Percentiles rank a stretch among this genome's conserved stretches.
These are phyloP conservation scores for Ploceus nigricollis DNA, from an alignment of 2,113 vertebrate species.

Conservation along the genomic window DNA sequence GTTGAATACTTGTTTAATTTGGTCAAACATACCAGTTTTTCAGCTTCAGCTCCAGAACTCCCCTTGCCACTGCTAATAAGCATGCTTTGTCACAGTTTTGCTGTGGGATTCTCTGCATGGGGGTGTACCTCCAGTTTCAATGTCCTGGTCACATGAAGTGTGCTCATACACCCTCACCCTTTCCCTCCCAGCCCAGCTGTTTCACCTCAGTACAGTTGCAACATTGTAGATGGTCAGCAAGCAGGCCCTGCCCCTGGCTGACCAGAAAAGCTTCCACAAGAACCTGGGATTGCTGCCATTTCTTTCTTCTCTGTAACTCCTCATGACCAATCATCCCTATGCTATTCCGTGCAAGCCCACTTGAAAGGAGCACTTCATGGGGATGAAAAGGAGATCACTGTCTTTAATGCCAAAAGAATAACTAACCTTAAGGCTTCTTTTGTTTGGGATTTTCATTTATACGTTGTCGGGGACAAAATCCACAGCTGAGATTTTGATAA, in stretches of 20 bases:
- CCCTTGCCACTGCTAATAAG: neutral
- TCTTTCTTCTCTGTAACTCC: neutral
- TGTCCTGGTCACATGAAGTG: neutral
- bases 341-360: neutral
- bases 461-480: neutral
- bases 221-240: neutral
- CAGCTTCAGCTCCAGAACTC: neutral
- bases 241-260: neutral
- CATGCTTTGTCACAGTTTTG: neutral
- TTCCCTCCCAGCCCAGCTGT: neutral
- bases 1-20: neutral
- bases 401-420: neutral
- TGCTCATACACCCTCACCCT: rapidly evolving
- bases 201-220: rapidly evolving
- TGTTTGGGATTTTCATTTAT: neutral
- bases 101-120: neutral
- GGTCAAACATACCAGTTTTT: neutral
- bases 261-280: neutral
- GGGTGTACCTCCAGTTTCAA: neutral
- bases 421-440: neutral
- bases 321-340: neutral
- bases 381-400: neutral
- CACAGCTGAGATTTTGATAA: neutral
- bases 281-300: neutral
- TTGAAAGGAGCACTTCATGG: neutral